Evolutionary conservation across 37 sponge, comb jelly and placozoan species (phyloP), one percentile per base, ranked within the genome.

Genomic region (Spongilla lacustris): DNA sequence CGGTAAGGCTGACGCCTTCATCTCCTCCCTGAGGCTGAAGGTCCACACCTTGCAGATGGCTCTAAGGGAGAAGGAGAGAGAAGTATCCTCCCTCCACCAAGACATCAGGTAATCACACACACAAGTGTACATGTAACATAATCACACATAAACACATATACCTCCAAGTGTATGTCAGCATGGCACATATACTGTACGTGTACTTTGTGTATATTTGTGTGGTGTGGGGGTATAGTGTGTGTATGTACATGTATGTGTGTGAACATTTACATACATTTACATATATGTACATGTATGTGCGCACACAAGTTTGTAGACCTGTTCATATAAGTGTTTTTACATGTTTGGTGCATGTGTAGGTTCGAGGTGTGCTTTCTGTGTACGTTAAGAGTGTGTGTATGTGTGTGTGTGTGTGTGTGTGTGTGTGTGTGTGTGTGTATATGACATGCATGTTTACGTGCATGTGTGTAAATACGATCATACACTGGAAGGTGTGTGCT

Each of bases 21-120:
- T 89, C 9, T 75, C 84, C 19, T 83, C 90, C 30, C 88, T 93
- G 12, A 82, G 78, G 68, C 81, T 79, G 29, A 74, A 84, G 73
- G 26, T 89, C 9, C 87, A 93, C 70, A n/a, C n/a, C 68, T 31
- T 85, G 46, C 84, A 93, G 73, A 25, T 35, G 26, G 78, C 81
- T 25, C 84, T 90, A 22, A 82, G 86, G 32, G 90, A 86, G 67
- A 93, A 89, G 74, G 94, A 93, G 75, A 78, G 35, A 19, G 79
- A 69, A 30, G 13, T 82, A 67, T 3, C 67, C 22, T 67, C 32
- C 22, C 38, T 91, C 22, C 35, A 69, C 41, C 38, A 67, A 49
- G 77, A 50, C 19, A 70, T 85, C 50, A 3, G 68, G 41, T 41
- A 41, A 6, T 6, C 41, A 41, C 41, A 41, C 41, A 41, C 41